Base-by-base conservation (phyloP, 2,888 invertebrate genomes). In the Drosophila meridiana region DNA sequence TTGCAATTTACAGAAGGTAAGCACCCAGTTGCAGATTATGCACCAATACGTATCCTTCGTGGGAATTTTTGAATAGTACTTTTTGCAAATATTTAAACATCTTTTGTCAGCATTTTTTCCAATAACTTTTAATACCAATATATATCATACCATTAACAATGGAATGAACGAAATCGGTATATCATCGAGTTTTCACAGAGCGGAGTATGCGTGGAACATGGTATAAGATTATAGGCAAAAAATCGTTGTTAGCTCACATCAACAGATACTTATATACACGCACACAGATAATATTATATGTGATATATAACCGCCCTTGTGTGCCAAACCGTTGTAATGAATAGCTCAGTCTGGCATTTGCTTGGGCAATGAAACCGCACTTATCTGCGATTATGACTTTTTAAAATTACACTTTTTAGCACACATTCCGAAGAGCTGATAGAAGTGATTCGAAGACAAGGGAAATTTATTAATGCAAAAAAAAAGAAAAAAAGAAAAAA, bases 311-410 rank as follows among this genome's bases (percentile, higher is more conserved):
- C 64, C 58, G 56, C 70, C 75, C 74, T 61, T 72, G 50, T 52
- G 57, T 50, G 62, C 20, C 30, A n/a, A 75, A 68, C 57, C 59
- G 82, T 86, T 91, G 87, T 92, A 91, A 92, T 92, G 89, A 92
- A 91, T 90, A 82, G 75, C 82, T 73, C 73, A 71, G 76, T 55
- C 75, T 69, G 87, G 73, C 77, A 77, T 73, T 78, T 76, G 71
- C 64, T 59, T 78, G 60, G 87, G 83, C 85, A 85, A 89, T 85
- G 86, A 84, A 88, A 89, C 91, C 91, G 89, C 92, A 92, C 91
- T 92, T 92, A 92, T 92, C 90, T 90, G 75, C 83, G 91, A 92
- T 92, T 91, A 92, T 92, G 91, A 90, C 82, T 91, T 90, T 85
- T 90, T 85, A 82, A 89, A 89, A 91, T 85, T 81, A 89, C 89